Evolutionary conservation across 2,888 invertebrate genomes (phyloP), one percentile per base, ranked within the genome.

Genomic region (Epsilonema sp.): DNA sequence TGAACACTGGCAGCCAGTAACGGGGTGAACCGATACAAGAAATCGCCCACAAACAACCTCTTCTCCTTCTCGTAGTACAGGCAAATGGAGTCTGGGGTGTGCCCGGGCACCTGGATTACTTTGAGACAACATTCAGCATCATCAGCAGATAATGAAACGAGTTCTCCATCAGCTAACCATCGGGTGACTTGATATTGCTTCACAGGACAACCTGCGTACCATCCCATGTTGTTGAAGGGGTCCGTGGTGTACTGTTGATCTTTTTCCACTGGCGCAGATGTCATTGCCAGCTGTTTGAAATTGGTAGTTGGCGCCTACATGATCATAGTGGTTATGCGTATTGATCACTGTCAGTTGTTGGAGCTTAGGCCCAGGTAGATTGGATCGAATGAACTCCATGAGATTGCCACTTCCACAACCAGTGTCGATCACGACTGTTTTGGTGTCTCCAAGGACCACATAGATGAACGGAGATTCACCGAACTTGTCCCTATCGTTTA

Each of bases 241-340:
- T 45, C 45, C 4, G 4, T 3, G 20, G 21, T 45, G 39, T 42
- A 45, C 5, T 37, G 16, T 41, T 19, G 19, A n/a, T 37, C 37
- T n/a, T 4, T 22, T 3, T 13, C n/a, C 13, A 41, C 45, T 37
- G n/a, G 24, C 24, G 23, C 38, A 45, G 40, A 45, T 23, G 20
- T 45, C 39, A 4, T 16, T 19, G 11, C 22, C 8, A 19, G 21
- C 24, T n/a, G n/a, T n/a, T n/a, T n/a, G n/a, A 24, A 48, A 48
- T 2, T 11, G 16, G n/a, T 45, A 31, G 31, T 48, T 48, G 38
- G 25, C 37, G 37, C 39, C 43, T 20, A 48, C 48, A 22, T 48
- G 48, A 40, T 48, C 48, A 24, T 23, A 48, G 36, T 48, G 48
- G 23, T 39, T 48, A 40, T 48, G 48, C 3, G 48, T 48, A 21